phyloP scores from a whole-genome alignment of 2,113 vertebrate species.

The Cavia aperea region DNA sequence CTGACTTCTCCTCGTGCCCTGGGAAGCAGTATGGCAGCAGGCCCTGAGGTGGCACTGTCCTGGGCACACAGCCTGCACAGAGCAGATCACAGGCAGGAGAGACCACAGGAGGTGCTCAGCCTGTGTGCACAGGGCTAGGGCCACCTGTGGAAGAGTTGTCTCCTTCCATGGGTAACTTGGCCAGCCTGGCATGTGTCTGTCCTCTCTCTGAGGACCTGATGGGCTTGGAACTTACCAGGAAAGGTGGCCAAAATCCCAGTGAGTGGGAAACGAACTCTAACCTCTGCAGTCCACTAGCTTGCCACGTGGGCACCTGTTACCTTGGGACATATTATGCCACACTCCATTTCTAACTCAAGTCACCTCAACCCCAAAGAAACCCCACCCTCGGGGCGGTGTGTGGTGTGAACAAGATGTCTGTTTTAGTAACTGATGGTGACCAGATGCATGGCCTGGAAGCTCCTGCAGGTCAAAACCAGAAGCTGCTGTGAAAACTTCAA shows the following conservation, averaged over 20 bases:
- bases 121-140: neutral
- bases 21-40: neutral
- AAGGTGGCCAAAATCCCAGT: neutral
- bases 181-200: neutral
- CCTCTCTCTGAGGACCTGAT: neutral
- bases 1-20: neutral
- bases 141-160: neutral
- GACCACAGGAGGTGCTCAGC: neutral
- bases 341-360: neutral
- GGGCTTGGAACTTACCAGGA: neutral
- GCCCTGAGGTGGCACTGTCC: neutral
- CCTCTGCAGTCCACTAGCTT: neutral
- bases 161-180: neutral
- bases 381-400: neutral
- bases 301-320: neutral
- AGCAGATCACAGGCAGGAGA: neutral
- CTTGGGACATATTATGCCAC: neutral
- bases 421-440: neutral
- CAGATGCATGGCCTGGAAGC: neutral
- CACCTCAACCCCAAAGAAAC: neutral
- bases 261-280: neutral
- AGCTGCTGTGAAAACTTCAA: neutral
- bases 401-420: neutral
- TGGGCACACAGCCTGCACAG: neutral
- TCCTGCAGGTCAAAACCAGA: slow-evolving; percentile 8